Percentiles rank a stretch among this genome's conserved stretches.
These are phyloP conservation scores for Danionella dracula DNA, from an alignment of 2,797 vertebrate genomes.

Conservation along the genomic window DNA sequence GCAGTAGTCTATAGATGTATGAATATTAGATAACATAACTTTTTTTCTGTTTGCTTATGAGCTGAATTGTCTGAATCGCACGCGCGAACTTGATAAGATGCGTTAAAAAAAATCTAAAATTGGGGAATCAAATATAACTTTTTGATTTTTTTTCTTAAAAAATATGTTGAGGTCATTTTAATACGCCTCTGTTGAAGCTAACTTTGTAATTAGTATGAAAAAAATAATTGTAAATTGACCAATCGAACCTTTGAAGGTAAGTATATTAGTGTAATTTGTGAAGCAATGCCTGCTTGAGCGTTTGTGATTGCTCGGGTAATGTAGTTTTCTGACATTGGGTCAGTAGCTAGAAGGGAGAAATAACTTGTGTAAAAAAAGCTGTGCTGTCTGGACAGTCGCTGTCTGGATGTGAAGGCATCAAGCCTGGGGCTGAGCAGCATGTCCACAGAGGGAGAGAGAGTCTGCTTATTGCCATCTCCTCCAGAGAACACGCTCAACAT, in stretches of 20 bases:
- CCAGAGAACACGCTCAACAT: no score
- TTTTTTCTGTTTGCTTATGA: no score
- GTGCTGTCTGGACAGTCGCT: conserved; percentile 17
- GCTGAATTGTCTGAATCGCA: no score
- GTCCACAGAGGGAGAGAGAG: conserved; percentile 2
- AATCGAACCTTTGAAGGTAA: background rate
- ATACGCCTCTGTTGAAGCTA: no score
- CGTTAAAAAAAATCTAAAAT: background rate
- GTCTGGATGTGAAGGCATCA: conserved; percentile 35
- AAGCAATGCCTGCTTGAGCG: background rate
- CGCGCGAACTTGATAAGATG: no score
- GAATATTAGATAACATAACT: no score
- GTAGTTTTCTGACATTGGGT: background rate
- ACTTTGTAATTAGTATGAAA: no score
- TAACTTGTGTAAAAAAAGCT: background rate
- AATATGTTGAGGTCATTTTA: no score
- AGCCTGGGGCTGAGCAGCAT: conserved; percentile 24
- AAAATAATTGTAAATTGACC: no score
- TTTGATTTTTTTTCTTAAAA: no score
- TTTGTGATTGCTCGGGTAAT: background rate
- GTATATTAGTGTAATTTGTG: background rate
- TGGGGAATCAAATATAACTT: background rate
- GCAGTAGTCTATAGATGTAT: no score
- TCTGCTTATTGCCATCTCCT: conserved; percentile 19
- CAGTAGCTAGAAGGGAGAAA: background rate